Conservation (phyloP, 2,797 vertebrate species). For the Tympanoctomys barrerae region DNA sequence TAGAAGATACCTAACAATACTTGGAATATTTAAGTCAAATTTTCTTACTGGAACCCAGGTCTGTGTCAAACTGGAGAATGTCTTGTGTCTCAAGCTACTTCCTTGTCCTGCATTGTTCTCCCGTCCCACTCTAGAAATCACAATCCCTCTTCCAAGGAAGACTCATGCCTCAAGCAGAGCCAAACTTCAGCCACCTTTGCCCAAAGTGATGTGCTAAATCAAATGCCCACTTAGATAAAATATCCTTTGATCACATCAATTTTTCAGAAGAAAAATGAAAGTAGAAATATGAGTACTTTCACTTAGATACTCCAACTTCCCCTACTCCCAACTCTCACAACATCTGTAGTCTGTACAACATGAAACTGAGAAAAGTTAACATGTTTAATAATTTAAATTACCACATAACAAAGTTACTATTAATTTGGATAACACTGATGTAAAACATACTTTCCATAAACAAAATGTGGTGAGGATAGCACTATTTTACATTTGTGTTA, state of each 20-base stretch:
- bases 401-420: neutral
- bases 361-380: neutral
- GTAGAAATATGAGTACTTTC: neutral
- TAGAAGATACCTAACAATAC: neutral
- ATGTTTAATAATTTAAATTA: neutral
- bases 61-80: neutral
- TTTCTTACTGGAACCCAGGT: conserved; percentile 21
- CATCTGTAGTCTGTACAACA: neutral
- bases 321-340: neutral
- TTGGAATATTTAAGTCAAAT: conserved; percentile 30
- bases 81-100: neutral
- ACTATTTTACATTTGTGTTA: no score
- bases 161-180: neutral
- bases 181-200: neutral
- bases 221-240: neutral
- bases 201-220: conserved; percentile 16
- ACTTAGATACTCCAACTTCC: neutral
- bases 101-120: neutral
- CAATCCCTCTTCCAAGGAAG: neutral
- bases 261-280: neutral
- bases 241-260: neutral
- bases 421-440: neutral
- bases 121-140: neutral
- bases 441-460: conserved; percentile 10
- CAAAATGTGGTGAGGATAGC: neutral